These are phyloP conservation scores for Anodontia alba DNA, from an alignment of 2,888 invertebrate genomes.

Conservation along the genomic window DNA sequence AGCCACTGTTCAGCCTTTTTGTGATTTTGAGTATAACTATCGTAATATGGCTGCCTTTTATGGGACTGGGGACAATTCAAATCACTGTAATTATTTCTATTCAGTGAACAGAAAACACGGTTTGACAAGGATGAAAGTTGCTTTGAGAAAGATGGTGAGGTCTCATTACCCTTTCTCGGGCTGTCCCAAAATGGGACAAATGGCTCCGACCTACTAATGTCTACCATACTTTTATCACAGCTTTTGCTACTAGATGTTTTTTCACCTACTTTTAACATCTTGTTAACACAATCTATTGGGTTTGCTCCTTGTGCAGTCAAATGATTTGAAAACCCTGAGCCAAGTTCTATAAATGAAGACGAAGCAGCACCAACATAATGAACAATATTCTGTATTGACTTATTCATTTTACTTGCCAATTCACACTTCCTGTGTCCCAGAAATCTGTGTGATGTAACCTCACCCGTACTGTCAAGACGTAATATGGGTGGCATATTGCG, in stretches of 20 bases:
- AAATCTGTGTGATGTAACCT: constrained; percentile 51
- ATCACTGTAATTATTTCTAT: background rate
- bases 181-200: background rate
- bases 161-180: background rate
- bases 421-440: background rate
- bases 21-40: background rate
- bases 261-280: background rate
- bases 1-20: background rate
- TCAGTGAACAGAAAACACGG: constrained; percentile 25
- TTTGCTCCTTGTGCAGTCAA: background rate
- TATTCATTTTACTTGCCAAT: background rate
- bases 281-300: background rate
- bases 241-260: background rate
- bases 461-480: constrained; percentile 70
- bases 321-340: constrained; percentile 1
- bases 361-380: constrained; percentile 14
- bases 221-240: background rate
- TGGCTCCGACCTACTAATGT: background rate
- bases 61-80: background rate
- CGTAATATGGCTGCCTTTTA: background rate
- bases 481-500: constrained; percentile 46
- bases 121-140: constrained; percentile 13
- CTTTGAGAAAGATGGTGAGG: background rate
- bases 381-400: background rate
- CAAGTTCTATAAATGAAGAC: background rate